Evolutionary conservation across 2,797 vertebrate species (phyloP), one percentile per base, ranked within the genome.

Genomic region (Gorsachius magnificus): DNA sequence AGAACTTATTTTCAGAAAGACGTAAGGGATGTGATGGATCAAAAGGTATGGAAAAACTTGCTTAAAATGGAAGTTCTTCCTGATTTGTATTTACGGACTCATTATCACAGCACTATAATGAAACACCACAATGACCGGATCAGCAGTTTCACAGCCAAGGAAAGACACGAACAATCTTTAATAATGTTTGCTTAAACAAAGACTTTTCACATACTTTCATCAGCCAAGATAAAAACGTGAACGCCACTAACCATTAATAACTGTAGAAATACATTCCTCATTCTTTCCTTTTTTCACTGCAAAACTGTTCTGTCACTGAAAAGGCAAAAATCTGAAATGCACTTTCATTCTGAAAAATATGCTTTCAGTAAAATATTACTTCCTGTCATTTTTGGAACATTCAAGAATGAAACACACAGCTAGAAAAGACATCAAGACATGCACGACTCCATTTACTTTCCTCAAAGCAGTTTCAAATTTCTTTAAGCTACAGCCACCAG

Each of bases 281-380:
- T 29, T 70, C 33, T 83, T 87, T 83, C 45, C 26, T 83, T 87
- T 94, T 92, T 94, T 86, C 91, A 88, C 43, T 88, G 72, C 70
- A 95, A 96, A 92, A 89, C 63, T 90, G 58, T 58, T 88, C 58
- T 93, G 83, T 50, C 80, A 83, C 94, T 86, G 87, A 90, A 95
- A 94, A 93, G 50, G 93, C 54, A 93, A 88, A 95, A 81, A 65
- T 72, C 89, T 87, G 17, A 94, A 77, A 93, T 31, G 26, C 51
- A 76, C 71, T 91, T 93, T 72, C 29, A 86, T 81, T 83, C 66
- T 86, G 69, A 83, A 89, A 69, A 78, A 85, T 31, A 60, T 45
- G 43, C 35, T 41, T 61, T 74, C 35, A 68, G 56, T 61, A 81
- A 45, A 81, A 56, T 25, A 74, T 35, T 50, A 21, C 9, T 33